phyloP scores from a whole-genome alignment of 2,113 vertebrate genomes.

The Amia ocellicauda region DNA sequence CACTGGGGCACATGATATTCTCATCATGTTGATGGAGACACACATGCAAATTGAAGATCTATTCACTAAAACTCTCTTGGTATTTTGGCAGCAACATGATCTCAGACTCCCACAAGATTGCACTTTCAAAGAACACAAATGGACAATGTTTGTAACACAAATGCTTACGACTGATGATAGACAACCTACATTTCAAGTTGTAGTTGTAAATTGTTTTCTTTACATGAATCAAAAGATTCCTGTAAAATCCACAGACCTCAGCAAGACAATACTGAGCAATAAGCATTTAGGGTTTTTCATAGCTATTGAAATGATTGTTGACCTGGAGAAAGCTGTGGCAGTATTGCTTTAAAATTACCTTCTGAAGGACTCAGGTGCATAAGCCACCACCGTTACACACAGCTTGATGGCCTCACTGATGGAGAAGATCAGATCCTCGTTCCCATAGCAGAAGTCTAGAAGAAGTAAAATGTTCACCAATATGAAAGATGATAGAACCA shows the following conservation, averaged over 20 bases:
- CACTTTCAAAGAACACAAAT: conserved; percentile 5
- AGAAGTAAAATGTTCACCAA: conserved; percentile 12
- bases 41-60: not conserved
- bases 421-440: conserved; percentile 91
- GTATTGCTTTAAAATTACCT: conserved; percentile 61
- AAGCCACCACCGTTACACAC: conserved; percentile 93
- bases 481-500: no score
- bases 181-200: not conserved
- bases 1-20: no score
- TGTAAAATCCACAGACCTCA: no score
- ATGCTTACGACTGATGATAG: not conserved
- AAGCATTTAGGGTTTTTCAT: no score
- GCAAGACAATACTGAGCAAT: no score
- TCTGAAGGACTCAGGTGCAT: conserved; percentile 93
- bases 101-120: not conserved
- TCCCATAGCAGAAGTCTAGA: conserved; percentile 97
- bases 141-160: no score
- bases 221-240: no score
- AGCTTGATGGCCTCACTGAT: conserved; percentile 96
- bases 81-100: not conserved
- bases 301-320: no score
- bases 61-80: not conserved
- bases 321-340: no score
- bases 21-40: not conserved
- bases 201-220: not conserved